Percentiles rank a stretch among this genome's conserved stretches.
These are phyloP conservation scores for Netta rufina DNA, from an alignment of 2,797 vertebrate species.

Conservation along the genomic window DNA sequence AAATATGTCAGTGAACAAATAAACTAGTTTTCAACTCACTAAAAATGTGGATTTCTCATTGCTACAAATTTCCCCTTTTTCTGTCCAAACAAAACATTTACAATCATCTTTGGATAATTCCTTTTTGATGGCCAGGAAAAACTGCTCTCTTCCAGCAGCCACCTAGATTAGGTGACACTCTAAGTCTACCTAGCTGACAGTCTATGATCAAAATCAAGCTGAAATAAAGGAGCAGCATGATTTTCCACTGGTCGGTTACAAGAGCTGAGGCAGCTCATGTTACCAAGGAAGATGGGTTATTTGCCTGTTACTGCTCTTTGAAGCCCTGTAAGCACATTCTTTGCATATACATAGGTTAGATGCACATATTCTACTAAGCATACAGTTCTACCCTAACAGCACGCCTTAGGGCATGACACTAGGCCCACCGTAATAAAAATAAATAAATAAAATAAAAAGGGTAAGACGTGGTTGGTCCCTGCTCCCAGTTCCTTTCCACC, in stretches of 20 bases:
- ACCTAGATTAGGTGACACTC: neutral
- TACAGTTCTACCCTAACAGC: neutral
- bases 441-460: neutral
- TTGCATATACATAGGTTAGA: neutral
- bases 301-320: neutral
- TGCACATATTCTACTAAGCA: neutral
- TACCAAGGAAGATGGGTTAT: neutral
- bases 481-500: neutral
- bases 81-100: constrained; percentile 48
- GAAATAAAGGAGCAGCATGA: neutral
- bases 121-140: constrained; percentile 52
- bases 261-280: neutral
- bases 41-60: constrained; percentile 48
- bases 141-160: constrained; percentile 22
- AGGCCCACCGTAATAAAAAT: neutral
- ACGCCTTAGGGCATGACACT: neutral
- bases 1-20: constrained; percentile 50
- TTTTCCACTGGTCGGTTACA: neutral
- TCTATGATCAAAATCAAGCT: neutral
- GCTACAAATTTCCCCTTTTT: constrained; percentile 17
- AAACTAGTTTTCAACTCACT: constrained; percentile 18
- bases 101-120: constrained; percentile 14
- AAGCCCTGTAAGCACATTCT: neutral
- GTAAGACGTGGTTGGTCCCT: neutral
- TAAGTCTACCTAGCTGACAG: neutral